These are phyloP conservation scores for Seriola dumerili DNA, from an alignment of 2,113 vertebrate species.

Conservation along the genomic window DNA sequence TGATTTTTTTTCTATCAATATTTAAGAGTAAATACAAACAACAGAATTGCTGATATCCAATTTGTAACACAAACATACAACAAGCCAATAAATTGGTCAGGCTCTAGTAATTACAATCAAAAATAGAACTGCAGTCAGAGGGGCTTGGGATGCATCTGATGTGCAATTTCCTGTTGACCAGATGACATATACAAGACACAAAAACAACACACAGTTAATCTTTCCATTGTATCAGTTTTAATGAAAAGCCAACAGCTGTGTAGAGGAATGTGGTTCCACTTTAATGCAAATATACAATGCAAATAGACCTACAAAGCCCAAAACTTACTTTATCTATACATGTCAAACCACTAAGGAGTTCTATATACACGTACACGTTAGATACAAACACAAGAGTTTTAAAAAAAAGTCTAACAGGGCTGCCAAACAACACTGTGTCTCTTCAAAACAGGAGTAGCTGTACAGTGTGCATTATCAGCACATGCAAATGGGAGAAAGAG, in stretches of 20 bases:
- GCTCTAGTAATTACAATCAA: no score
- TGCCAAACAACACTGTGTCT: slow-evolving; percentile 58
- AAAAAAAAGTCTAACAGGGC: slow-evolving; percentile 46
- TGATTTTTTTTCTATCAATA: no score
- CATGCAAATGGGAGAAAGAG: slow-evolving; percentile 69
- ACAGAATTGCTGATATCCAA: no score
- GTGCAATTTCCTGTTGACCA: background rate
- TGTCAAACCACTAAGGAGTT: slow-evolving; percentile 71
- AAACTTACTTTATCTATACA: slow-evolving; percentile 75
- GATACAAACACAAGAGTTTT: slow-evolving; percentile 71
- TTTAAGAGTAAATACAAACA: no score
- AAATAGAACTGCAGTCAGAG: no score
- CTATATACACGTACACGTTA: slow-evolving; percentile 72
- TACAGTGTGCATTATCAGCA: slow-evolving; percentile 69
- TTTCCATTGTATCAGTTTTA: slow-evolving; percentile 71
- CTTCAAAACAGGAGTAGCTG: slow-evolving; percentile 57
- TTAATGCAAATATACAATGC: slow-evolving; percentile 83
- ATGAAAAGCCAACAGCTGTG: slow-evolving; percentile 80
- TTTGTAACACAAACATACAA: no score
- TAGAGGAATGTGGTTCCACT: slow-evolving; percentile 69
- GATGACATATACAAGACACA: background rate
- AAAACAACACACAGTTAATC: background rate
- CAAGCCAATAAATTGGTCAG: no score
- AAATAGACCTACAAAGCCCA: slow-evolving; percentile 77
- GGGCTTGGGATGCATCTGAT: background rate